Evolutionary conservation across 2,888 invertebrate genomes (phyloP), one percentile per base, ranked within the genome.

Genomic region (Corythucha ciliata): DNA sequence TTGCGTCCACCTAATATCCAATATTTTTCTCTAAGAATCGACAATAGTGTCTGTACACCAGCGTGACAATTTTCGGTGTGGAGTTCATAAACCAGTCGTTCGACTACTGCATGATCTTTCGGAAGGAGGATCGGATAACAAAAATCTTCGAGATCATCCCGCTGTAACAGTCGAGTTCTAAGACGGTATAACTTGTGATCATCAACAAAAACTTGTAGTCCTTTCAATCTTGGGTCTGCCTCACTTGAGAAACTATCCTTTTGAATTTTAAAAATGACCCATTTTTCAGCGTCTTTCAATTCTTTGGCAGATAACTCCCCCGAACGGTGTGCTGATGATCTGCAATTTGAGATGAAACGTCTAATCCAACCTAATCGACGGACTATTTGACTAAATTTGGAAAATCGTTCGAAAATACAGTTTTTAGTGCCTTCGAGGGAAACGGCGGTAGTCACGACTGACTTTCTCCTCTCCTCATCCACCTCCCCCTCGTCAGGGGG

Each of bases 51-150:
- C 33, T 53, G 53, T 18, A 52, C 54, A 8, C 58, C 60, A 2
- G 55, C 60, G 47, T 59, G 59, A 32, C 48, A 37, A 32, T 58
- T 42, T 4, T 34, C 26, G 21, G 39, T 34, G 42, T 55, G 55
- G 2, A 27, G 18, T 12, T 55, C 48, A 3, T 22, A 42, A 4
- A 51, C 42, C 47, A 59, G 44, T 36, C 57, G 52, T 4, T 44
- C 32, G 1, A 65, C 61, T 21, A 60, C 53, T 4, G 53, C 50
- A 55, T 63, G 60, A n/a, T 47, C 50, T 1, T 41, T 46, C 18
- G 62, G 62, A 46, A 65, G 52, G 10, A 64, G 26, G 20, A 62
- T 60, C 10, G 49, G 36, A 48, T 42, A n/a, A 40, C 29, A 10
- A 48, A 55, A 39, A 26, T 29, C 39, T 8, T 32, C n/a, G 24